Percentiles rank a stretch among this genome's conserved stretches.
phyloP scores from a whole-genome alignment of 2,888 invertebrate species.

The Archips crataeganus region DNA sequence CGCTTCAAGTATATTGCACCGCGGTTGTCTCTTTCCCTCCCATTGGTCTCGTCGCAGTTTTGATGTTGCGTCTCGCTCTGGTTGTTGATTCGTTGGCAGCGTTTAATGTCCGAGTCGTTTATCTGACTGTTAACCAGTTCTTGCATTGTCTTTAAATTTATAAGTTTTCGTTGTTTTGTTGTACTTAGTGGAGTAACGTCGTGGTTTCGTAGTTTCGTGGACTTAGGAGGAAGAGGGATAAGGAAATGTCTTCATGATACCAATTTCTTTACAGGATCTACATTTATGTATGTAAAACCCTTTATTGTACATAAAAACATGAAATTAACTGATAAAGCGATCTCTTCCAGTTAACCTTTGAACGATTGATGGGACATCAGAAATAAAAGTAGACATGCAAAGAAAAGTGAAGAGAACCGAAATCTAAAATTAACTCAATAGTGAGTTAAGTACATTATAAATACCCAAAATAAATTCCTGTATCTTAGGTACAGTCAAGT shows the following conservation, averaged over 20 bases:
- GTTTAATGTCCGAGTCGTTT: constrained; percentile 35
- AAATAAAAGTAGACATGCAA: too few relatives aligned
- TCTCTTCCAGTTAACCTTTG: too few relatives aligned
- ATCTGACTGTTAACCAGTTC: constrained; percentile 39
- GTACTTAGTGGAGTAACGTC: neutral
- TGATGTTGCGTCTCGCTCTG: constrained; percentile 1
- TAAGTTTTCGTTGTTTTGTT: constrained; percentile 20
- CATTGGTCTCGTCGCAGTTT: neutral
- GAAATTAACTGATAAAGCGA: too few relatives aligned
- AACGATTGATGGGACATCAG: too few relatives aligned
- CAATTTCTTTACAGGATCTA: too few relatives aligned
- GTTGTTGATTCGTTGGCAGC: constrained; percentile 31
- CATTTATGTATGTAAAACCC: too few relatives aligned
- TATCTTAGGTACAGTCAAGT: too few relatives aligned
- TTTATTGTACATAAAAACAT: too few relatives aligned
- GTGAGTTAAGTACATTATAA: too few relatives aligned
- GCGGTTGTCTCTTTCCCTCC: constrained; percentile 3
- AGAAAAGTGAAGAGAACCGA: too few relatives aligned
- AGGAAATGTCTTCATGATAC: neutral
- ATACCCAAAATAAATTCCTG: too few relatives aligned
- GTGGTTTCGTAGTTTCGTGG: neutral
- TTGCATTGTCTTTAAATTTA: constrained; percentile 41
- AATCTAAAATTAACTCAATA: too few relatives aligned
- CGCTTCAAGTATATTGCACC: constrained; percentile 39
- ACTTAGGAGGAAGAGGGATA: neutral